Conservation (phyloP, 2,113 vertebrate species). For the Hippolais icterina region DNA sequence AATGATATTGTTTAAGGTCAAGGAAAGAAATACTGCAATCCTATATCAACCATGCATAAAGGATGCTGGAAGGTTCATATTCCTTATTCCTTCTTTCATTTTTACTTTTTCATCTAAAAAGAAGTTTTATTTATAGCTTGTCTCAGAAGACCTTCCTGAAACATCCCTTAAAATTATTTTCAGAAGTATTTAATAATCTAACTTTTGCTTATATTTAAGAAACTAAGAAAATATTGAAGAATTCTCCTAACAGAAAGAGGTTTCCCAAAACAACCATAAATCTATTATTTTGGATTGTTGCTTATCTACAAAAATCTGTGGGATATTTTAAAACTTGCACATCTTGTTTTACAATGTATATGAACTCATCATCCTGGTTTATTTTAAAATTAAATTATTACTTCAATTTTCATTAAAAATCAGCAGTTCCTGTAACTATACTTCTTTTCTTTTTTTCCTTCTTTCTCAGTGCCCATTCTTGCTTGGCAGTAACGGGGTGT, state of each 20-base stretch:
- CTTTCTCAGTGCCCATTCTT: background rate
- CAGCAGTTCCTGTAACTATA: background rate
- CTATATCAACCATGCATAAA: constrained; percentile 1
- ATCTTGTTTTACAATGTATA: background rate
- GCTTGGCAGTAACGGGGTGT: background rate
- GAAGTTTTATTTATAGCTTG: constrained; percentile 4
- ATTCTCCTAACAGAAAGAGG: background rate
- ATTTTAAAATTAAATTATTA: background rate
- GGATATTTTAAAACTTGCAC: background rate
- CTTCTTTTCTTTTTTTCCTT: fast-evolving
- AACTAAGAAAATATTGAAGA: constrained; percentile 13
- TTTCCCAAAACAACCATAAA: background rate
- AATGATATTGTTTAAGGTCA: constrained; percentile 20
- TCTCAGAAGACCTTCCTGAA: background rate
- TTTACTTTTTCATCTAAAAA: constrained; percentile 1
- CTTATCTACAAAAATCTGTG: background rate
- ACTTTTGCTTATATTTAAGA: background rate
- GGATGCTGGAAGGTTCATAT: background rate
- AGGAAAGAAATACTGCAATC: constrained; percentile 37
- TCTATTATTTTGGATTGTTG: background rate
- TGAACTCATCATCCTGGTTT: background rate
- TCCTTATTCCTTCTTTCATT: background rate
- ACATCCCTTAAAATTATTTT: background rate
- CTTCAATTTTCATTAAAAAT: background rate
- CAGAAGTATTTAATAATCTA: background rate